phyloP scores from a whole-genome alignment of 2,113 vertebrate species.

The Sialia sialis region DNA sequence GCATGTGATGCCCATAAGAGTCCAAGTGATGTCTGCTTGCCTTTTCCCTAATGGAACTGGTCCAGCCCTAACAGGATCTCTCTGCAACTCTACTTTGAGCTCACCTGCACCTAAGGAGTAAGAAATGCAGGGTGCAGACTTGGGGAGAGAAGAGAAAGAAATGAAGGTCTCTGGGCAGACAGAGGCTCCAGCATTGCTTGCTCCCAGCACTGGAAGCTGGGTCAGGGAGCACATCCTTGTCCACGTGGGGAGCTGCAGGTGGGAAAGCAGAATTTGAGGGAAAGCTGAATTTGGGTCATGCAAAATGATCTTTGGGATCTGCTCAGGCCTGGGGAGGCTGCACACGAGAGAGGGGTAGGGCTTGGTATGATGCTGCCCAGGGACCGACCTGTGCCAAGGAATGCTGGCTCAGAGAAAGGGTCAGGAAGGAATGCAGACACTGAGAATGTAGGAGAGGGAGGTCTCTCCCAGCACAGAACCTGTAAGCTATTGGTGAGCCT shows the following conservation, averaged over 20 bases:
- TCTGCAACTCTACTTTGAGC: neutral
- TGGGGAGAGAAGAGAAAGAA: neutral
- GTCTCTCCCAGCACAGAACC: neutral
- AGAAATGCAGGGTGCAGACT: neutral
- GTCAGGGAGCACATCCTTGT: fast-evolving
- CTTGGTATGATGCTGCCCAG: neutral
- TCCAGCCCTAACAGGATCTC: neutral
- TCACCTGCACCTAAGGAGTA: neutral
- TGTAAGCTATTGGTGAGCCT: neutral
- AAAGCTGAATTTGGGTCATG: neutral
- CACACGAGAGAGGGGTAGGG: neutral
- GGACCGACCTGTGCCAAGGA: neutral
- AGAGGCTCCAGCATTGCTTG: neutral
- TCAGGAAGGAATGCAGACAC: neutral
- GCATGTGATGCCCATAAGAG: neutral
- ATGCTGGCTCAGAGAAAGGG: too few species aligned
- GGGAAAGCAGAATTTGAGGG: neutral
- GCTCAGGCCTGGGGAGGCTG: neutral
- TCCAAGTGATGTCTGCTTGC: neutral
- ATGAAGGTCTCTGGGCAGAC: neutral
- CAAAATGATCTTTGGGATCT: neutral
- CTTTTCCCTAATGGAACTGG: neutral
- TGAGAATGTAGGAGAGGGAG: neutral
- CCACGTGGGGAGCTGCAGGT: fast-evolving
- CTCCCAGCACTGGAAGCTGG: neutral